Percentiles rank a stretch among this genome's conserved stretches.
Evolutionary conservation across 2,888 invertebrate species (phyloP).

Genomic region (Seira ritae): DNA sequence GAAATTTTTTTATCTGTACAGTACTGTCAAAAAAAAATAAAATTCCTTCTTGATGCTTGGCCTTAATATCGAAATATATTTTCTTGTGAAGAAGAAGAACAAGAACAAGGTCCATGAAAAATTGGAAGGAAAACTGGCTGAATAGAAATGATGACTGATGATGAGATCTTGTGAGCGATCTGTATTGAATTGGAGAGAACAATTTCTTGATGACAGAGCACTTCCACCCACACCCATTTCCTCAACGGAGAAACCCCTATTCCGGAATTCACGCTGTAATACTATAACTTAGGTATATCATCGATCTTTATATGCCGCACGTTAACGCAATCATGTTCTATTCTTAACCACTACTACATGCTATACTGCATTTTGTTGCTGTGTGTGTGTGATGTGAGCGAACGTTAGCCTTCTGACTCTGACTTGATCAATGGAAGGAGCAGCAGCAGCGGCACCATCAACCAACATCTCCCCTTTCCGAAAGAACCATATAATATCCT

Average conservation of each 20-base stretch:
- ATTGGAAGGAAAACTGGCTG: constrained; percentile 49
- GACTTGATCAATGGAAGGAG: neutral
- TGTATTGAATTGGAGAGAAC: constrained; percentile 45
- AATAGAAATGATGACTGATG: constrained; percentile 59
- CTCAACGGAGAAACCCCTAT: constrained; percentile 4
- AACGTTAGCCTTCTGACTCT: neutral
- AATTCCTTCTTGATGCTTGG: too few relatives aligned
- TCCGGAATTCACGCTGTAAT: neutral
- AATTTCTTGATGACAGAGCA: constrained; percentile 11
- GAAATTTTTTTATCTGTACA: too few relatives aligned
- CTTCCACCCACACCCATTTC: constrained; percentile 7
- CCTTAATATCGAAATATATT: too few relatives aligned
- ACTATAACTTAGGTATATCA: too few relatives aligned
- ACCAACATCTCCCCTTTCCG: neutral
- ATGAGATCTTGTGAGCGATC: constrained; percentile 51
- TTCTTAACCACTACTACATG: neutral
- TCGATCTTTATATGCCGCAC: neutral
- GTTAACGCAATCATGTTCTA: neutral
- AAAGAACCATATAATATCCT: neutral
- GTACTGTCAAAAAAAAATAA: too few relatives aligned
- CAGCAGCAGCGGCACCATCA: neutral
- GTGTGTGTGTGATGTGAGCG: neutral
- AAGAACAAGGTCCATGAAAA: constrained; percentile 42
- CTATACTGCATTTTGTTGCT: neutral
- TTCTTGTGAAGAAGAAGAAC: constrained; percentile 13